Conservation (phyloP, 2,797 vertebrate species). For the Ptychobarbus kaznakovi region DNA sequence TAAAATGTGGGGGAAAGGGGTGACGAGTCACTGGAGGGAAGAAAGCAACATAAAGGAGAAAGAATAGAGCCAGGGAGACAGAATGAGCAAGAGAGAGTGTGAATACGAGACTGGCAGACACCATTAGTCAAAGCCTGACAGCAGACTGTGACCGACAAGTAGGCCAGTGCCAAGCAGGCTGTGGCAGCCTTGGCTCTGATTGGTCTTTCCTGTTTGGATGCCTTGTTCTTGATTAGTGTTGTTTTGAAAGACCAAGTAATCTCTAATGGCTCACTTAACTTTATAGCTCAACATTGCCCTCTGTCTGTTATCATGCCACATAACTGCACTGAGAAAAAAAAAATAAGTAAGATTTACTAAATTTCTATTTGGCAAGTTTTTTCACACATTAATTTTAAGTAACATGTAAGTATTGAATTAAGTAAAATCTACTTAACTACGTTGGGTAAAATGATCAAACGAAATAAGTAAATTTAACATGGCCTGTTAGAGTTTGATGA, state of each 20-base stretch:
- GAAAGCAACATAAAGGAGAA: constrained; percentile 37
- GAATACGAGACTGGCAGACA: constrained; percentile 48
- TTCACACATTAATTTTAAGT: too few species aligned
- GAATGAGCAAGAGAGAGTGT: constrained; percentile 22
- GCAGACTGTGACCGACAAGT: constrained; percentile 58
- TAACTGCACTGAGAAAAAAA: neutral
- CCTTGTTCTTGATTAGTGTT: constrained; percentile 48
- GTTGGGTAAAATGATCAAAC: too few species aligned
- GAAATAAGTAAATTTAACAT: too few species aligned
- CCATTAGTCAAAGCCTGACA: constrained; percentile 58
- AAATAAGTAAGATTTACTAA: too few species aligned
- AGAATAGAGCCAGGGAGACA: constrained; percentile 10
- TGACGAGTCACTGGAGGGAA: constrained; percentile 16
- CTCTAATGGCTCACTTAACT: constrained; percentile 11
- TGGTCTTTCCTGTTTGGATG: constrained; percentile 43
- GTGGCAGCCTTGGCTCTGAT: constrained; percentile 54
- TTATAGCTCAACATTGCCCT: constrained; percentile 51
- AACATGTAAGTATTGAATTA: too few species aligned
- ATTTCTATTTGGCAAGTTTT: too few species aligned
- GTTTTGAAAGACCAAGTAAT: constrained; percentile 42
- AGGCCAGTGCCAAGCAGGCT: constrained; percentile 47
- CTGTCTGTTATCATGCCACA: constrained; percentile 17
- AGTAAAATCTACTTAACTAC: too few species aligned
- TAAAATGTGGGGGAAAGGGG: neutral
- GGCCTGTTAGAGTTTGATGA: too few species aligned